Conservation (phyloP, 2,888 invertebrate genomes). For the Meandrusa payeni region DNA sequence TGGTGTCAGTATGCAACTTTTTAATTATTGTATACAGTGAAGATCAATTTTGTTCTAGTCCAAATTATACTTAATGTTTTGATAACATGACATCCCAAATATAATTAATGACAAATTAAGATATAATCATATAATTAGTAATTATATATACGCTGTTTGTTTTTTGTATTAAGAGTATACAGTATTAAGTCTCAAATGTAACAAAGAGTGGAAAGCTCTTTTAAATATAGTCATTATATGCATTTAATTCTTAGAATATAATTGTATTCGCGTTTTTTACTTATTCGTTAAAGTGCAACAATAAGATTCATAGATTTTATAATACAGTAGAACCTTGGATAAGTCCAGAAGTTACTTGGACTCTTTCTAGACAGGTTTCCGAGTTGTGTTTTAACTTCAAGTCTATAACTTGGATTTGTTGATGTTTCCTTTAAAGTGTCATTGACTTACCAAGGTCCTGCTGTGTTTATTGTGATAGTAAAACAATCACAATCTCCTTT, state of each 20-base stretch:
- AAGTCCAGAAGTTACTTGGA: no score
- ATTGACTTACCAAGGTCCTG: no score
- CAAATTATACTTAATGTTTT: slow-evolving; percentile 13
- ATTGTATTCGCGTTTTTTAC: no score
- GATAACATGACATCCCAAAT: slow-evolving; percentile 5
- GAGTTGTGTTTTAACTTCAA: no score
- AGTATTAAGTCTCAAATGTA: not conserved
- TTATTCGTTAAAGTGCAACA: slow-evolving; percentile 1
- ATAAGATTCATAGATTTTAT: not conserved
- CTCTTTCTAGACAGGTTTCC: no score
- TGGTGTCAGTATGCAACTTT: no score
- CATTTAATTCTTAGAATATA: no score
- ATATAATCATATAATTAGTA: slow-evolving; percentile 1
- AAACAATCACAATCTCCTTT: no score
- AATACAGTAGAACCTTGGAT: no score
- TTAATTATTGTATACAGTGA: not conserved
- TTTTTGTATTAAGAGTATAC: not conserved
- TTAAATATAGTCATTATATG: not conserved
- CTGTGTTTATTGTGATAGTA: no score
- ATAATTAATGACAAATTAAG: slow-evolving; percentile 7
- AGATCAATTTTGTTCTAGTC: slow-evolving; percentile 22
- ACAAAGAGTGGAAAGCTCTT: slow-evolving; percentile 4
- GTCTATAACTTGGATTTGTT: no score
- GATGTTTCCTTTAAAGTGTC: no score
- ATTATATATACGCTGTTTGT: not conserved